Evolutionary conservation across 1,140 invertebrate species (phyloP).

Genomic region (Apis laboriosa): DNA sequence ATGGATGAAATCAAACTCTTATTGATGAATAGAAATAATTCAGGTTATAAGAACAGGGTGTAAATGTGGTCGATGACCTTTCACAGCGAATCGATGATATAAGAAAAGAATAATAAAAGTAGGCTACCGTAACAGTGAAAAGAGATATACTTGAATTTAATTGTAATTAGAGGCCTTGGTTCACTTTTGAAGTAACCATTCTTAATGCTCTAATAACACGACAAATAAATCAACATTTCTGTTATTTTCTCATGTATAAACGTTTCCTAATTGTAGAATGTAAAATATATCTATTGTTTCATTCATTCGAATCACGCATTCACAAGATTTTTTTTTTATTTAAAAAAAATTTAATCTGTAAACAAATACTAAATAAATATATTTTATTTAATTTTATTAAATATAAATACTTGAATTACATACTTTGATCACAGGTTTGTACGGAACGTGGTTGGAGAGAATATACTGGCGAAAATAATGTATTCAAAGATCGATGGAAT

Average conservation of each 20-base stretch:
- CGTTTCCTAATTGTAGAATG: slow-evolving; percentile 26
- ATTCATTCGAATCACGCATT: neutral
- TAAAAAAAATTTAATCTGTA: neutral
- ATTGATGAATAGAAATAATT: neutral
- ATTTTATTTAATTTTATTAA: no score
- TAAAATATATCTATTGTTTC: neutral
- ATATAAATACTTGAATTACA: neutral
- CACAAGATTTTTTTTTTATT: no score
- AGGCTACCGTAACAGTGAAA: slow-evolving; percentile 53
- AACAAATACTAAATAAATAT: neutral
- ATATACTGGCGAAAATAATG: slow-evolving; percentile 83
- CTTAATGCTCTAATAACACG: slow-evolving; percentile 74
- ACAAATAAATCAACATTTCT: slow-evolving; percentile 71
- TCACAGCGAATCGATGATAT: slow-evolving; percentile 28
- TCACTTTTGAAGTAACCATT: slow-evolving; percentile 54
- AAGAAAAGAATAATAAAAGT: slow-evolving; percentile 53
- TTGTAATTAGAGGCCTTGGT: slow-evolving; percentile 70
- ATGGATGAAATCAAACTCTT: neutral
- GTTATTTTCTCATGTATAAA: slow-evolving; percentile 61
- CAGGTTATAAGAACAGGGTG: slow-evolving; percentile 4
- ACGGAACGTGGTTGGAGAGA: slow-evolving; percentile 91
- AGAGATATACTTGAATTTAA: slow-evolving; percentile 62
- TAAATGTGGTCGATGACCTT: slow-evolving; percentile 37
- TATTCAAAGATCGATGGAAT: slow-evolving; percentile 88
- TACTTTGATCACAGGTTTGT: slow-evolving; percentile 82